Evolutionary conservation across 2,797 vertebrate genomes (phyloP), one percentile per base, ranked within the genome.

Genomic region (Craterocephalus amniculus): DNA sequence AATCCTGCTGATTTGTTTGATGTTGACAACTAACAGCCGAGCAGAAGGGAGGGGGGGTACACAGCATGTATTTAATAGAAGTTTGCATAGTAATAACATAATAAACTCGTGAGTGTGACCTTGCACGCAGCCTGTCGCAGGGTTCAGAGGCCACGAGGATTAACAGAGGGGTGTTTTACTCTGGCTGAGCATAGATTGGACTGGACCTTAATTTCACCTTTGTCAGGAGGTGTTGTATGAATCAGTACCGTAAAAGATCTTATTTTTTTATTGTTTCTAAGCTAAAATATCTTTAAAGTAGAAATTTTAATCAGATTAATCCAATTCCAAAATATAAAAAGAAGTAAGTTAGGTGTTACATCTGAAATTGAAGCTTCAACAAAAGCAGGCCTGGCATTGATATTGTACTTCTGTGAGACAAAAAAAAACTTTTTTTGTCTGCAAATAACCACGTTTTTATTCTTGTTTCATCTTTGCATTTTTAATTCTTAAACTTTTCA

Each of bases 31-130:
- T n/a, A 48, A 22, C 45, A 34, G 26, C 22, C 3, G n/a, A 32
- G 61, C n/a, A 48, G 45, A 22, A 48, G 11, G 4, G 7, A 3
- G 20, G 8, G 20, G 8, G 52, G 29, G 14, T 54, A 51, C 35
- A 60, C 29, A 2, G 43, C 20, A 18, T 70, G 72, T 63, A 56
- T 61, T 61, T 38, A 27, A 68, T 13, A 16, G 70, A 67, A 3
- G 32, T 60, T 83, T 79, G 54, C 43, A 52, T 54, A 58, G 63
- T 74, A 74, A 82, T 91, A 88, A 79, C 80, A 80, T 80, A 78
- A 90, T 65, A 78, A 74, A 78, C 45, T 48, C 70, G 83, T 71
- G 24, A 70, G 72, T 27, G 63, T 74, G 86, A 81, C 74, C 79
- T 83, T 70, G 74, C 35, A 65, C 67, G 58, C 27, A 58, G 71